A percentile compares a stretch with the other conserved stretches of the same genome.
These are phyloP conservation scores for Kryptolebias ocellatus DNA, from an alignment of 2,797 vertebrate genomes.

Conservation along the genomic window DNA sequence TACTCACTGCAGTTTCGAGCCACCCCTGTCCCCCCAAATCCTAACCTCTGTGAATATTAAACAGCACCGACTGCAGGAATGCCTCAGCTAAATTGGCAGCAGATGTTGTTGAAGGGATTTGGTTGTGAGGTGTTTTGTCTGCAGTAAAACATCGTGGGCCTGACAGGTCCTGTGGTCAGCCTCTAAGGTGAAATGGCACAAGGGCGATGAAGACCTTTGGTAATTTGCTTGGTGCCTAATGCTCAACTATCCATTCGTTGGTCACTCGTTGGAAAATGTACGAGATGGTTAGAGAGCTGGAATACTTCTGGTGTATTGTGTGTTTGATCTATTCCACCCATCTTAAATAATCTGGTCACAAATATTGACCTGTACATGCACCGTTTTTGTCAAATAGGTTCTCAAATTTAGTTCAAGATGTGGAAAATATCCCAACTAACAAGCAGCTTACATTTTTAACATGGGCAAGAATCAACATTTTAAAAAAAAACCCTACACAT, in stretches of 20 bases:
- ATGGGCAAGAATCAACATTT: constrained; percentile 39
- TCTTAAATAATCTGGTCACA: constrained; percentile 47
- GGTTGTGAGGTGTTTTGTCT: constrained; percentile 83
- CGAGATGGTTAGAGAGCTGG: constrained; percentile 19
- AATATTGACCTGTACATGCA: constrained; percentile 54
- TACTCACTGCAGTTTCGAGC: constrained; percentile 17
- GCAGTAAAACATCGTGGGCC: constrained; percentile 74
- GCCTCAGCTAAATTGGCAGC: constrained; percentile 81
- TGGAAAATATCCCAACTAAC: constrained; percentile 58
- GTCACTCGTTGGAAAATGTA: constrained; percentile 59
- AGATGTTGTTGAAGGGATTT: constrained; percentile 81
- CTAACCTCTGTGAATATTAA: constrained; percentile 84
- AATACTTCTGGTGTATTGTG: neutral
- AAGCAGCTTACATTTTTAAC: constrained; percentile 59
- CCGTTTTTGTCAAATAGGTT: constrained; percentile 48
- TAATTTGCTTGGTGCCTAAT: constrained; percentile 50
- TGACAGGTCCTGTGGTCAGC: constrained; percentile 73
- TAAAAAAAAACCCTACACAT: constrained; percentile 25
- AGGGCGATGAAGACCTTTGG: constrained; percentile 33
- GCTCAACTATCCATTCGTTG: constrained; percentile 63
- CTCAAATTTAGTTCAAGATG: constrained; percentile 49
- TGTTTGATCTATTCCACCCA: neutral
- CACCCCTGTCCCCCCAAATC: constrained; percentile 71
- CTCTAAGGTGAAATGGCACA: constrained; percentile 59
- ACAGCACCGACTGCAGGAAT: constrained; percentile 80